phyloP scores from a whole-genome alignment of 2,888 invertebrate genomes.

The Andrena bicolor region DNA sequence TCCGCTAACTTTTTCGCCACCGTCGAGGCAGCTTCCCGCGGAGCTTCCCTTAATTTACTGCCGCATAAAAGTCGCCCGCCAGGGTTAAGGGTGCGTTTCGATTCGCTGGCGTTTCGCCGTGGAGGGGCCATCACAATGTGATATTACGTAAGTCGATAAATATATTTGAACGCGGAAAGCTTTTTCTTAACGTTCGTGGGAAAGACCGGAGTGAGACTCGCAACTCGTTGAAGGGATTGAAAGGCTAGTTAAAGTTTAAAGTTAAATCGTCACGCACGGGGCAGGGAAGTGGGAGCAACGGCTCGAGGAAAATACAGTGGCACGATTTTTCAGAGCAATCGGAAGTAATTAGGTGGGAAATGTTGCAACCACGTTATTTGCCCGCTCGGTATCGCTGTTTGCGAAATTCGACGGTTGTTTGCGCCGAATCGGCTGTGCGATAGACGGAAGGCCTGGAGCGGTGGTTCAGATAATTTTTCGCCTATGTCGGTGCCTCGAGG shows the following conservation, averaged over 20 bases:
- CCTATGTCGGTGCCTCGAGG: slow-evolving; percentile 41
- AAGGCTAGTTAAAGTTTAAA: no score
- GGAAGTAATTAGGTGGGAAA: slow-evolving; percentile 29
- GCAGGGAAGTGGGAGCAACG: neutral
- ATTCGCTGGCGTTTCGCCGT: slow-evolving; percentile 42
- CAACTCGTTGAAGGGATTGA: neutral
- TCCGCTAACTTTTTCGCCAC: slow-evolving; percentile 57
- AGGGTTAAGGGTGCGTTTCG: slow-evolving; percentile 42
- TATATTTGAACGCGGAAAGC: slow-evolving; percentile 16
- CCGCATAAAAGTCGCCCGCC: slow-evolving; percentile 61
- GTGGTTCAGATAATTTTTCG: slow-evolving; percentile 63
- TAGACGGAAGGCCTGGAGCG: slow-evolving; percentile 45
- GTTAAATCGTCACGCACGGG: neutral
- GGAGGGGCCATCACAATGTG: slow-evolving; percentile 49
- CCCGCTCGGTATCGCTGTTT: slow-evolving; percentile 61
- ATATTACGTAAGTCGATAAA: slow-evolving; percentile 55
- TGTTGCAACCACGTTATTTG: slow-evolving; percentile 30
- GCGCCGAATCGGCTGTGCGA: slow-evolving; percentile 59
- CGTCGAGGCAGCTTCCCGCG: slow-evolving; percentile 31
- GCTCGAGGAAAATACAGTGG: neutral
- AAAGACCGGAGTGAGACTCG: neutral
- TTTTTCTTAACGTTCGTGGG: slow-evolving; percentile 23
- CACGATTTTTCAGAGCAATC: slow-evolving; percentile 6
- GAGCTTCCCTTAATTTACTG: slow-evolving; percentile 65
- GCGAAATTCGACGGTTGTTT: slow-evolving; percentile 63